phyloP scores from a whole-genome alignment of 35 echinoderm and acorn worm genomes.

The Hemicentrotus pulcherrimus region DNA sequence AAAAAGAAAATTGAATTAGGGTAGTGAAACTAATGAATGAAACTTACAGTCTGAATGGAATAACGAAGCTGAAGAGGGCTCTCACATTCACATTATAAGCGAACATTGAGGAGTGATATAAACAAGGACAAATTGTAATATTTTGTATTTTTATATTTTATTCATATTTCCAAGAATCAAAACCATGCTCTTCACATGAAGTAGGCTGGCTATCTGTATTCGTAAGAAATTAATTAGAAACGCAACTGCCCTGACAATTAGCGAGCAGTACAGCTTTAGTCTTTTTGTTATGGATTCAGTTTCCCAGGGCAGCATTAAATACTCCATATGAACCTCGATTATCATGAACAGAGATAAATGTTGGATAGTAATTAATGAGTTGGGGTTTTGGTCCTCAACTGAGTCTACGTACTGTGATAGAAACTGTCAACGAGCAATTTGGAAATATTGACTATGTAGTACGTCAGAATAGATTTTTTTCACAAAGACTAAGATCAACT shows the following conservation, averaged over 20 bases:
- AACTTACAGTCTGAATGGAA: background rate
- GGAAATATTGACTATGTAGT: too few species aligned
- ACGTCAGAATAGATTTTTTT: too few species aligned
- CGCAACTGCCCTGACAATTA: background rate
- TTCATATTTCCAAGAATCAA: background rate
- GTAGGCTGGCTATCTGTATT: background rate
- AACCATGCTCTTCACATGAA: background rate
- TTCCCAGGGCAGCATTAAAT: background rate
- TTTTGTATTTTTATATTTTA: background rate
- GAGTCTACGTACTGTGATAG: too few species aligned
- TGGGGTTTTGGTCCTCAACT: too few species aligned
- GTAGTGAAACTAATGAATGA: constrained; percentile 7
- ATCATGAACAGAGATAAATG: background rate
- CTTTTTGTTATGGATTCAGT: background rate
- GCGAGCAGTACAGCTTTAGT: background rate
- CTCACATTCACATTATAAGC: background rate
- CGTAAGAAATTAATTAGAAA: background rate
- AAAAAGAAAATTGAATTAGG: background rate
- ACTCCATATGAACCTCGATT: background rate
- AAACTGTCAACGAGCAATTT: too few species aligned
- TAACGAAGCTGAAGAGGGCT: background rate
- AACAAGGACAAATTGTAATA: background rate
- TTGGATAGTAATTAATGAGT: background rate
- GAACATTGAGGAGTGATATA: background rate
- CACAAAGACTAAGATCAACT: too few species aligned